Base-by-base conservation (phyloP, 2,113 vertebrate genomes). In the Thinocorus orbignyianus region DNA sequence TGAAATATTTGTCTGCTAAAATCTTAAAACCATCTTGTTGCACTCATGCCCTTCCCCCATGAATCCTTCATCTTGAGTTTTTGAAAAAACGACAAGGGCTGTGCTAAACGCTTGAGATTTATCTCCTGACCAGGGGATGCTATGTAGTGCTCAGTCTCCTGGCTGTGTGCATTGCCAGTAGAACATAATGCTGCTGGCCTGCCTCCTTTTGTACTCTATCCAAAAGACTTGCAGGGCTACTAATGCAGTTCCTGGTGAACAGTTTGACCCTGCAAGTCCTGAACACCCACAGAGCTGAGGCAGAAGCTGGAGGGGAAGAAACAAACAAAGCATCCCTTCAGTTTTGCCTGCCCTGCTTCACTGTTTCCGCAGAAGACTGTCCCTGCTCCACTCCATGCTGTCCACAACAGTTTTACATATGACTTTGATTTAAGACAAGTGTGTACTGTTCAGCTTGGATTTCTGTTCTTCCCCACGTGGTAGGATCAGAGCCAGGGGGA, bases 391-490 rank as follows among this genome's bases (percentile, higher is more conserved):
- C 68, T 72, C 55, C 86, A 85, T 84, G 93, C 91, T 89, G 88
- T 62, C 66, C 71, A 66, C 49, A 92, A 76, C 22, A 81, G 70
- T 82, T 92, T 89, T 85, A 81, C 87, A 95, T 46, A 54, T 65
- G 92, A 93, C 93, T 91, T 90, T 96, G 62, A 86, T 92, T 92
- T 90, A 68, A 93, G 61, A 42, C 42, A 89, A 80, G 82, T 87
- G 88, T 94, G 66, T 57, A 58, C 87, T 94, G 70, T 91, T 96
- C 77, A 86, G 62, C 70, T 80, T 94, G 81, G 62, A 74, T 86
- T 95, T 88, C 62, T 94, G 42, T 33, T 96, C 44, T 92, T 93
- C 73, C 69, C 90, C 95, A 86, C 68, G 69, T 95, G 93, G 92
- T 95, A 70, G 71, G 86, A 94, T 55, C 26, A 79, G 71, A 84